Evolutionary conservation across 1,140 invertebrate species (phyloP).

Genomic region (Hetaerina americana): DNA sequence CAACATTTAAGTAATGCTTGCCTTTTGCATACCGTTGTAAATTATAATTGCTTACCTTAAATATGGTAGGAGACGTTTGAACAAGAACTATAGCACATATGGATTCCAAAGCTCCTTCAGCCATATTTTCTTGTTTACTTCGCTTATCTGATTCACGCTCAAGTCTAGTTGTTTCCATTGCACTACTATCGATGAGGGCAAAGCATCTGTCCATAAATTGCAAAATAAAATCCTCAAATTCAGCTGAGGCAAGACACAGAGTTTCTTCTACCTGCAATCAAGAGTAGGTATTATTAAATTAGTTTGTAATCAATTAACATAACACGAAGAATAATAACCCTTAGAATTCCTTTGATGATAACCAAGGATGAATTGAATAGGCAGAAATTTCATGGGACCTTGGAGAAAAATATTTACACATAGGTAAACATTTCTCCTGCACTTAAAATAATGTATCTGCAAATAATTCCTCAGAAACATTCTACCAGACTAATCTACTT

Average conservation of each 20-base stretch:
- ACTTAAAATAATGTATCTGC: too few relatives aligned
- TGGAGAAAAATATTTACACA: too few relatives aligned
- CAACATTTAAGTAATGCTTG: too few relatives aligned
- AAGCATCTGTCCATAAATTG: slow-evolving; percentile 73
- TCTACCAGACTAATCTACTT: too few relatives aligned
- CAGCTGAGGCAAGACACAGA: slow-evolving; percentile 63
- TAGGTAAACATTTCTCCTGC: too few relatives aligned
- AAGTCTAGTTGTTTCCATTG: slow-evolving; percentile 48
- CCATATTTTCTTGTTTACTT: slow-evolving; percentile 53
- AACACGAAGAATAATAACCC: not conserved
- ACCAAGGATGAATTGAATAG: too few relatives aligned
- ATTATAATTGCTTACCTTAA: too few relatives aligned
- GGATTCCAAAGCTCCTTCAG: slow-evolving; percentile 53
- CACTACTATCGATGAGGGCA: slow-evolving; percentile 55
- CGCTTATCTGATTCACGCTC: slow-evolving; percentile 44
- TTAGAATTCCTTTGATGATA: too few relatives aligned
- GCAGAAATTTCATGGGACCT: too few relatives aligned
- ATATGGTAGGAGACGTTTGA: slow-evolving; percentile 48
- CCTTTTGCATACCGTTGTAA: too few relatives aligned
- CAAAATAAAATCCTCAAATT: slow-evolving; percentile 78
- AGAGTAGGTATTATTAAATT: slow-evolving; percentile 5
- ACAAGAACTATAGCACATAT: slow-evolving; percentile 49
- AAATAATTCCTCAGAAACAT: too few relatives aligned
- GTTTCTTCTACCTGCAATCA: slow-evolving; percentile 47
- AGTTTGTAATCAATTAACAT: slow-evolving; percentile 10